phyloP scores from a whole-genome alignment of 2,888 invertebrate genomes.

The Vandiemenella viatica region DNA sequence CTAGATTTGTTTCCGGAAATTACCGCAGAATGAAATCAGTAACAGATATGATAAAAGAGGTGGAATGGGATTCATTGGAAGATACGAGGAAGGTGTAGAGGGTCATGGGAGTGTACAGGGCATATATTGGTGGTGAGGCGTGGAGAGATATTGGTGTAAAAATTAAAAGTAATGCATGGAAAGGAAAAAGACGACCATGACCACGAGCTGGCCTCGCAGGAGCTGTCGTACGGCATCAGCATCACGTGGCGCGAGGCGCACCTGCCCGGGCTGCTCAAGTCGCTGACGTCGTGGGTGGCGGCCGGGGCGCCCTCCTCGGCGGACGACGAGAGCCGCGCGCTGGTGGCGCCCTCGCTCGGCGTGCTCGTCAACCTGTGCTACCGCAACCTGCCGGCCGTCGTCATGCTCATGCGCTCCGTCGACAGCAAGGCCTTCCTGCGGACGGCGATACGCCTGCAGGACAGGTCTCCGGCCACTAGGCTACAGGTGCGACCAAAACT shows the following conservation, averaged over 20 bases:
- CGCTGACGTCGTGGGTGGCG: slow-evolving; percentile 47
- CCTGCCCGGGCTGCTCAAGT: slow-evolving; percentile 47
- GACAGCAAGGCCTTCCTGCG: slow-evolving; percentile 52
- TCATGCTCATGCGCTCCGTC: slow-evolving; percentile 53
- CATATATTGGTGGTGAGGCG: no score
- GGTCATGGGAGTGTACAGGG: no score
- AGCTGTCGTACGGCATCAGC: slow-evolving; percentile 61
- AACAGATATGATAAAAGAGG: no score
- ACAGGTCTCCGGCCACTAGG: slow-evolving; percentile 28
- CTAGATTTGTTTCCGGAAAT: no score
- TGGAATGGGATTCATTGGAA: no score
- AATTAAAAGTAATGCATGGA: no score
- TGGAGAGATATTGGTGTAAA: no score
- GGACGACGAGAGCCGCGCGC: slow-evolving; percentile 23
- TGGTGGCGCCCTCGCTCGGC: slow-evolving; percentile 41
- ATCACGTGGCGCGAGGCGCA: slow-evolving; percentile 70
- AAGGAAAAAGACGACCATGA: no score
- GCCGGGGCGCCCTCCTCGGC: slow-evolving; percentile 27
- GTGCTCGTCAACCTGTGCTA: slow-evolving; percentile 66
- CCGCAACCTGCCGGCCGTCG: slow-evolving; percentile 58
- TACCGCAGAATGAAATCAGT: no score
- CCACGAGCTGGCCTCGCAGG: no score
- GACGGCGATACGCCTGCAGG: slow-evolving; percentile 42
- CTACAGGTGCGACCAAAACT: no score
- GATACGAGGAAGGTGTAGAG: no score